phyloP scores from a whole-genome alignment of 2,797 vertebrate genomes.

The Karalla daura region DNA sequence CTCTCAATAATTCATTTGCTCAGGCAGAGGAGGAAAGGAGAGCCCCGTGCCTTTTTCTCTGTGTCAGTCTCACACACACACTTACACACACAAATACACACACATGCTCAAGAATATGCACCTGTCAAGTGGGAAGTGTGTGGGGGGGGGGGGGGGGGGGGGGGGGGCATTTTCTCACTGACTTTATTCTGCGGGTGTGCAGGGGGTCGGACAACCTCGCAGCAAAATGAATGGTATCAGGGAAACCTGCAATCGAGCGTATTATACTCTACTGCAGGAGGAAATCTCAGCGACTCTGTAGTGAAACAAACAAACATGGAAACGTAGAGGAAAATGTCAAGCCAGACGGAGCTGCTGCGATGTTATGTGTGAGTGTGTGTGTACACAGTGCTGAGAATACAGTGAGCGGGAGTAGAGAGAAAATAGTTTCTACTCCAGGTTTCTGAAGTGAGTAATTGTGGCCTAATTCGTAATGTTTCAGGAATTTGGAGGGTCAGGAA shows the following conservation, averaged over 20 bases:
- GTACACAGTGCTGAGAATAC: not conserved
- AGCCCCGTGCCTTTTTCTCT: constrained; percentile 53
- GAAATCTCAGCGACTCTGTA: constrained; percentile 1
- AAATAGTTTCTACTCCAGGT: no score
- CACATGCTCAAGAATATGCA: constrained; percentile 34
- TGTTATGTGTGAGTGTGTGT: not conserved
- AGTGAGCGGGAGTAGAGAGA: no score
- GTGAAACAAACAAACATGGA: constrained; percentile 10
- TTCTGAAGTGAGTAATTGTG: no score
- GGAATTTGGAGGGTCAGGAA: no score
- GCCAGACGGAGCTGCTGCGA: not conserved
- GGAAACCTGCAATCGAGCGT: constrained; percentile 8
- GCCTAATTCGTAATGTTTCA: no score
- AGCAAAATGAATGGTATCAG: constrained; percentile 18
- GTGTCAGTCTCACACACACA: constrained; percentile 21
- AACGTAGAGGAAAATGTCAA: not conserved
- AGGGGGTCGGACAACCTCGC: constrained; percentile 9
- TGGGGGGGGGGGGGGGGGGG: no score
- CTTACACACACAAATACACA: constrained; percentile 8
- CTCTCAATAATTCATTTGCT: constrained; percentile 84
- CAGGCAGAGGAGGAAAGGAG: constrained; percentile 60
- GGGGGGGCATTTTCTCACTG: constrained; percentile 29
- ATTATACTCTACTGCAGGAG: constrained; percentile 6
- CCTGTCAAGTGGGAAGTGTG: constrained; percentile 46
- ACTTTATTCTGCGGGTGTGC: constrained; percentile 43